These are phyloP conservation scores for Crotalus adamanteus DNA, from an alignment of 2,797 vertebrate genomes.

Conservation along the genomic window DNA sequence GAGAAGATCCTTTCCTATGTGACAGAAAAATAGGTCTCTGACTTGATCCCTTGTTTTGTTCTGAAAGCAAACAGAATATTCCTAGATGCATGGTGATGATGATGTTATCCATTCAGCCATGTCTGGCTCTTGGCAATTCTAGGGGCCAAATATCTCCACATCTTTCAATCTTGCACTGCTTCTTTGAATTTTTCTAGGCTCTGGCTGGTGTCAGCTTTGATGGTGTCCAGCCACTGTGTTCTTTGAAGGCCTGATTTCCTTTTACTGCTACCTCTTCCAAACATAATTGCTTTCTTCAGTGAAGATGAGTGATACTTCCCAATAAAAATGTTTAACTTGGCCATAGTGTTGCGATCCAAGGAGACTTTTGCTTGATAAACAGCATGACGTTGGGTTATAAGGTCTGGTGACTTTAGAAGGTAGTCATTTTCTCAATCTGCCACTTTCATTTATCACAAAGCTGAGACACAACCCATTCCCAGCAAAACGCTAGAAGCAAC, in stretches of 20 bases:
- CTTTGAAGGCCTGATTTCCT: background rate
- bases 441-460: conserved; percentile 58
- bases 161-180: background rate
- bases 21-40: background rate
- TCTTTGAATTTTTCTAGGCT: background rate
- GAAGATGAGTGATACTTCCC: background rate
- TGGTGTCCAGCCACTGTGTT: background rate
- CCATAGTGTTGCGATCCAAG: background rate
- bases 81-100: background rate
- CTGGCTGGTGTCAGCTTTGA: background rate
- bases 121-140: background rate
- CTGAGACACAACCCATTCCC: conserved; percentile 55
- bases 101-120: background rate
- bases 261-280: background rate
- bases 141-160: background rate
- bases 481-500: conserved; percentile 60
- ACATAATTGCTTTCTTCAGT: background rate
- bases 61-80: background rate
- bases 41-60: background rate
- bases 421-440: conserved; percentile 46
- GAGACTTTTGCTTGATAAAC: background rate
- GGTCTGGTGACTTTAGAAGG: conserved; percentile 12
- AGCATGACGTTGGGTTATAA: background rate
- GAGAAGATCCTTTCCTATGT: background rate
- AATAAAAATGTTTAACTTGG: background rate